These are phyloP conservation scores for Epirrhoe tristata DNA, from an alignment of 2,888 invertebrate genomes.

Conservation along the genomic window DNA sequence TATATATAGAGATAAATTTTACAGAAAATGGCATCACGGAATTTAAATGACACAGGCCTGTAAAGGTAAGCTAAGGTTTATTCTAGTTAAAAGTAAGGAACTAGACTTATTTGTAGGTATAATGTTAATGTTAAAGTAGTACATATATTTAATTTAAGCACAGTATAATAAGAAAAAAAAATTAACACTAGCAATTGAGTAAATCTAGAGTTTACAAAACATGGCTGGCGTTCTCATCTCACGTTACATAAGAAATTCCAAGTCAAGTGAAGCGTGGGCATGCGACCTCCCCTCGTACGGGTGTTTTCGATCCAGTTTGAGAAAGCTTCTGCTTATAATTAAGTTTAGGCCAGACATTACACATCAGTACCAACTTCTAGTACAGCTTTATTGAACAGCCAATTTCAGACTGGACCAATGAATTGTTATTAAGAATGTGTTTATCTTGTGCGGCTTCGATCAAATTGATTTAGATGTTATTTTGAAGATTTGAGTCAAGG, in stretches of 20 bases:
- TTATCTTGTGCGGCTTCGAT: background rate
- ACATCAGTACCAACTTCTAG: background rate
- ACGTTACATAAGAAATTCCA: slow-evolving; percentile 24
- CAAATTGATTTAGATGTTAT: background rate
- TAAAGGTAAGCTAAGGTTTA: too few relatives aligned
- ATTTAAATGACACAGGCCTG: too few relatives aligned
- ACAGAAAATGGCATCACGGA: too few relatives aligned
- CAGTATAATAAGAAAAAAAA: background rate
- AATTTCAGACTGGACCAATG: background rate
- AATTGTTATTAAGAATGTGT: background rate
- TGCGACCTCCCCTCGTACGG: slow-evolving; percentile 16
- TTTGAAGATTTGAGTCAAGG: background rate
- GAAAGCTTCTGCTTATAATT: slow-evolving; percentile 21
- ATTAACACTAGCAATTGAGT: background rate
- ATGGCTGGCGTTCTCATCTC: slow-evolving; percentile 5
- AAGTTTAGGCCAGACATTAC: slow-evolving; percentile 1
- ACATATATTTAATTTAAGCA: too few relatives aligned
- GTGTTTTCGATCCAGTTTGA: slow-evolving; percentile 26
- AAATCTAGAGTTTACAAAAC: slow-evolving; percentile 4
- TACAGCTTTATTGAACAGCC: slow-evolving; percentile 10
- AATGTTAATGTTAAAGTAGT: too few relatives aligned
- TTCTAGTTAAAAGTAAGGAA: too few relatives aligned
- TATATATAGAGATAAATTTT: too few relatives aligned
- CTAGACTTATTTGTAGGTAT: too few relatives aligned
- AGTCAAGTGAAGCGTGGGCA: slow-evolving; percentile 28